Conservation (phyloP, 2,888 invertebrate genomes). For the Herminia tarsipennalis region DNA sequence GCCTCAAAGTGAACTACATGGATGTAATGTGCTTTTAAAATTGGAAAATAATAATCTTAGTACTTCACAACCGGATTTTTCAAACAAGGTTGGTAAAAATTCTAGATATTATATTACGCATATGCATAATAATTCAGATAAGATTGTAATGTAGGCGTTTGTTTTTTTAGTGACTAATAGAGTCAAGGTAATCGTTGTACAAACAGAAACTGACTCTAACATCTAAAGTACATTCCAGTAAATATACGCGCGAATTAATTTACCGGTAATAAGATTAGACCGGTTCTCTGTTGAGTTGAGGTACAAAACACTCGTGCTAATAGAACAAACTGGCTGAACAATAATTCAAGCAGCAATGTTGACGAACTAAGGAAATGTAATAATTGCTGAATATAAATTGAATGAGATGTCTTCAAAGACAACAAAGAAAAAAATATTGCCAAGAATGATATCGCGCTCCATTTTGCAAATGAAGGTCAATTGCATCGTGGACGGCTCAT, state of each 20-base stretch:
- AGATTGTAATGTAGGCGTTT: constrained; percentile 46
- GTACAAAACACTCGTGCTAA: constrained; percentile 13
- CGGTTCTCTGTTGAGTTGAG: constrained; percentile 13
- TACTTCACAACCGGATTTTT: constrained; percentile 54
- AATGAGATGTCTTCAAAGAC: constrained; percentile 12
- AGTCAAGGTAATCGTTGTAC: constrained; percentile 46
- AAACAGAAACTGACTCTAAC: constrained; percentile 35
- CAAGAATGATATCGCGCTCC: constrained; percentile 48
- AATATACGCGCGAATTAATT: constrained; percentile 36
- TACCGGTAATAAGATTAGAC: constrained; percentile 32
- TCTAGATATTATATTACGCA: constrained; percentile 19
- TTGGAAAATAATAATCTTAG: constrained; percentile 67
- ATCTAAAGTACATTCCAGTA: constrained; percentile 41
- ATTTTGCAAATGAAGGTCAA: constrained; percentile 64
- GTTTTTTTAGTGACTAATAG: constrained; percentile 47
- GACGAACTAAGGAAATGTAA: constrained; percentile 35
- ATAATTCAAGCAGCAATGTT: constrained; percentile 44
- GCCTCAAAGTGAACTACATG: constrained; percentile 76
- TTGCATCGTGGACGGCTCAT: constrained; percentile 54
- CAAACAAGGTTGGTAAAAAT: constrained; percentile 56
- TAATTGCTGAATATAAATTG: constrained; percentile 15
- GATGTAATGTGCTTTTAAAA: constrained; percentile 75
- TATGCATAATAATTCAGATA: constrained; percentile 30
- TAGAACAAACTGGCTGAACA: constrained; percentile 38
- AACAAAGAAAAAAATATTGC: constrained; percentile 32